phyloP scores from a whole-genome alignment of 1,140 invertebrate genomes.

The Lysiphlebus fabarum region DNA sequence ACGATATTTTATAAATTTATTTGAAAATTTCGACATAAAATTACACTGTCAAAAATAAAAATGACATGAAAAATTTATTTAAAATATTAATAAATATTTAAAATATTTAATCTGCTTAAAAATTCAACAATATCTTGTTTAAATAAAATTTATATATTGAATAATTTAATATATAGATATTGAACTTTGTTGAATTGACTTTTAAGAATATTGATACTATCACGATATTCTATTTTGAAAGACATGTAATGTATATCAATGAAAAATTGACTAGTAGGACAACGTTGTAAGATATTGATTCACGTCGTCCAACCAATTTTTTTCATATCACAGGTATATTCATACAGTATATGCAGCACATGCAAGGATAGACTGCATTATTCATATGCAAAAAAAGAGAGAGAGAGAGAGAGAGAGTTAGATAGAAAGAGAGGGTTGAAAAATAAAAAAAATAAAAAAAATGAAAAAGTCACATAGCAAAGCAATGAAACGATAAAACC shows the following conservation, averaged over 20 bases:
- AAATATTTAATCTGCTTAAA: no score
- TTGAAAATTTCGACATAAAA: no score
- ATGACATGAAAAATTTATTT: no score
- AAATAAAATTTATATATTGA: background rate
- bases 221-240: background rate
- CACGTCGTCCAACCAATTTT: constrained; percentile 13
- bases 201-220: background rate
- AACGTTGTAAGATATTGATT: constrained; percentile 18
- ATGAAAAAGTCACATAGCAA: background rate
- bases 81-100: no score
- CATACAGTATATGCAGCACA: background rate
- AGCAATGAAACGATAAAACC: constrained; percentile 20
- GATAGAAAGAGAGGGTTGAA: no score
- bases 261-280: no score
- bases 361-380: constrained; percentile 15
- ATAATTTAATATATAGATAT: background rate
- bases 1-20: no score
- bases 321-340: constrained; percentile 22
- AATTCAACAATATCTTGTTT: no score
- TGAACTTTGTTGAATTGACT: background rate
- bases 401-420: no score
- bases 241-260: no score
- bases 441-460: no score
- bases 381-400: constrained; percentile 14
- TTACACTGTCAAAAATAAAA: no score